Percentiles rank a stretch among this genome's conserved stretches.
Evolutionary conservation across 2,888 invertebrate species (phyloP).

Genomic region (Tanaodytes sp.): DNA sequence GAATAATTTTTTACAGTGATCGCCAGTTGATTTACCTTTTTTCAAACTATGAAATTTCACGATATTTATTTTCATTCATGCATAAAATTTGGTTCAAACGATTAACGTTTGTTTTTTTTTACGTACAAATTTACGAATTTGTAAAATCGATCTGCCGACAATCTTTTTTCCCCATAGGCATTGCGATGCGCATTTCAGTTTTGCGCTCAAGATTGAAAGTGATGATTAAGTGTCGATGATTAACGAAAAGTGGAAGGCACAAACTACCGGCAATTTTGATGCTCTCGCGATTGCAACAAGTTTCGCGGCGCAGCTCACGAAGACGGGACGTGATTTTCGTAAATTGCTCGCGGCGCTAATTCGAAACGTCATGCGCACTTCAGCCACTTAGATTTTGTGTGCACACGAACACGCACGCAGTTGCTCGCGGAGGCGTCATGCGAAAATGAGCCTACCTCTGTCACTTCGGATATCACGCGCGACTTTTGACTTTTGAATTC

Average conservation of each 20-base stretch:
- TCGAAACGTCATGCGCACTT: conserved; percentile 46
- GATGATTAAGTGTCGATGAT: background rate
- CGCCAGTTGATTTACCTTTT: no score
- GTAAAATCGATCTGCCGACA: no score
- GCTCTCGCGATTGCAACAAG: conserved; percentile 10
- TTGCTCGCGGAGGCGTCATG: conserved; percentile 29
- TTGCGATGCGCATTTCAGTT: no score
- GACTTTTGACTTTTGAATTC: conserved; percentile 22
- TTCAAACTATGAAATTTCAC: no score
- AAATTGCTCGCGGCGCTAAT: conserved; percentile 40
- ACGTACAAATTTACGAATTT: no score
- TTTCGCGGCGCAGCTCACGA: conserved; percentile 12
- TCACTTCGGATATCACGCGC: conserved; percentile 33
- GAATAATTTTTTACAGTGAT: no score
- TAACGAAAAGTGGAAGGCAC: background rate
- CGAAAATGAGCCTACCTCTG: conserved; percentile 34
- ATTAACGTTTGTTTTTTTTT: no score
- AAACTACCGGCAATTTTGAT: background rate
- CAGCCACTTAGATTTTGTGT: conserved; percentile 34
- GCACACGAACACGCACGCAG: conserved; percentile 36
- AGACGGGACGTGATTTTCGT: conserved; percentile 38
- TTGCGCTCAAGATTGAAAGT: background rate
- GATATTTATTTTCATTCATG: no score
- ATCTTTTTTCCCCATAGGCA: no score
- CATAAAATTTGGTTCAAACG: no score